Base-by-base conservation (phyloP, 1,140 invertebrate genomes). In the Pseudomyrmex cubaensis region DNA sequence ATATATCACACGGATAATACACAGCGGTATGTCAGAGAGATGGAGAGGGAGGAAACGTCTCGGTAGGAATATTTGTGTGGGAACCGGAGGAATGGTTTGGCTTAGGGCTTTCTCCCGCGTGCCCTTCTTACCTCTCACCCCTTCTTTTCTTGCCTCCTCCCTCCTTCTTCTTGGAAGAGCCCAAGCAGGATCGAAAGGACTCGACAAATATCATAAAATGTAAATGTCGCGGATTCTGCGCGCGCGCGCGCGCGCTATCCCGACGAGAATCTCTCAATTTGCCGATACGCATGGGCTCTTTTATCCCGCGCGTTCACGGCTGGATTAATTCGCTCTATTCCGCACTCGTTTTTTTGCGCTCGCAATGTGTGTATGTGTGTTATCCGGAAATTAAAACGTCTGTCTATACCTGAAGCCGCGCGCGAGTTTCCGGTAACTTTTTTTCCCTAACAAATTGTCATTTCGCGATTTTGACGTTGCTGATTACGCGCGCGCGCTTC, bases 171-270 rank as follows among this genome's bases (percentile, higher is more conserved):
- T 20, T 35, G 15, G 13, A 69, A 35, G 20, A 70, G 54, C 70
- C 82, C 75, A 63, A 78, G 76, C 62, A 77, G 74, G 75, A 69
- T 89, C 83, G 76, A 80, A 35, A 88, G 69, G 78, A 80, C 73
- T 76, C 76, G 78, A 85, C 86, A 90, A 90, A 90, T 88, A 90
- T 90, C 84, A 82, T 87, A 90, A 90, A 90, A 90, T 90, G 86
- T 88, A 90, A 90, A 90, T 89, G 76, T 78, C 82, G 50, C 62
- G 78, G 76, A 84, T 86, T 86, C 66, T 8, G 66, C 84, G 50
- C 50, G 35, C 25, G 25, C 35, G 25, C 35, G 35, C 20, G 20
- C 20, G 20, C 48, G 50, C 73, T 74, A 89, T 87, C 77, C 61
- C 15, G 20, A 54, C 62, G 69, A 85, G 85, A 87, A 85, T 59